Percentiles rank a stretch among this genome's conserved stretches.
phyloP scores from a whole-genome alignment of 2,113 vertebrate genomes.

The Bombycilla garrulus region DNA sequence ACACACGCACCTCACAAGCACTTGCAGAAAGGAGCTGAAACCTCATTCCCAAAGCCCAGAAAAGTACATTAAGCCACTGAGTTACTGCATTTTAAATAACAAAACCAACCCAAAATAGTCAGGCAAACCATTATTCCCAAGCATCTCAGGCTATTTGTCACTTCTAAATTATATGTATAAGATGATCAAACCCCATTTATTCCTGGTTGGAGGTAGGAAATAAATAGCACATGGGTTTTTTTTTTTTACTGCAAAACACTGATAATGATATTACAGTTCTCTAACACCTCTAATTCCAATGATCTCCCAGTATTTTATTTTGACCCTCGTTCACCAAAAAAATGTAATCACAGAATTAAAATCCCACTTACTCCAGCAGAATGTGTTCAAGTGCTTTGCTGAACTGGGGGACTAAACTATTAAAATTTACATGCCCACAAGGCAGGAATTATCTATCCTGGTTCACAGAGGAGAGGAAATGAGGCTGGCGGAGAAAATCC shows the following conservation, averaged over 20 bases:
- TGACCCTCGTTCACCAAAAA: background rate
- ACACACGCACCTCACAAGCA: background rate
- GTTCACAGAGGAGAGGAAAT: background rate
- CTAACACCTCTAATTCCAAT: background rate
- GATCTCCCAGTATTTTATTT: background rate
- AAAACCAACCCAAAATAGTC: background rate
- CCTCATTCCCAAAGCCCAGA: background rate
- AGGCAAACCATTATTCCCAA: background rate
- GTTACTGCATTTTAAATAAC: background rate
- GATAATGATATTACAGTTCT: background rate
- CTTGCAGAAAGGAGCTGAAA: background rate
- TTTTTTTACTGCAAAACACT: background rate
- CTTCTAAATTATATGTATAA: background rate
- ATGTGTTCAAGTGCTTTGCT: conserved; percentile 14
- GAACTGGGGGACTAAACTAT: background rate
- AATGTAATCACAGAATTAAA: conserved; percentile 23
- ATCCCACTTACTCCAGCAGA: background rate
- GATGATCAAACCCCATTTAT: background rate
- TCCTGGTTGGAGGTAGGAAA: background rate
- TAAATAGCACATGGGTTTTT: background rate
- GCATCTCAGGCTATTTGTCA: background rate
- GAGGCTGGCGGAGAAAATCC: background rate
- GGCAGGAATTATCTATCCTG: background rate
- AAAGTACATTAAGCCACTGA: background rate
- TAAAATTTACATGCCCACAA: background rate